These are phyloP conservation scores for Drosophila niveifrons DNA, from an alignment of 2,888 invertebrate genomes.

Conservation along the genomic window DNA sequence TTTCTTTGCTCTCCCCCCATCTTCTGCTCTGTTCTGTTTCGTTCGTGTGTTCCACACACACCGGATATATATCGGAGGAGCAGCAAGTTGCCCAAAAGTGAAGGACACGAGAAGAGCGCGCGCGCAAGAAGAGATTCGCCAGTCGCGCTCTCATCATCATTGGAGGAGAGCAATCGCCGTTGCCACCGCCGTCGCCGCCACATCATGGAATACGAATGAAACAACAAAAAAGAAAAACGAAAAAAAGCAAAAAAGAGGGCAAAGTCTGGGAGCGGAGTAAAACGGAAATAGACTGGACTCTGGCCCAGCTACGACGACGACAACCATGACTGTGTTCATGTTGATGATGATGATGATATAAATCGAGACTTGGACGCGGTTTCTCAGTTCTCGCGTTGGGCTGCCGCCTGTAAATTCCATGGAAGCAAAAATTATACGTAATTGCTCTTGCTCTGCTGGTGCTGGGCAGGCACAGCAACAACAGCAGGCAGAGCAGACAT, in stretches of 20 bases:
- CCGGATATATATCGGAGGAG: slow-evolving; percentile 60
- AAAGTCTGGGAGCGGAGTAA: slow-evolving; percentile 12
- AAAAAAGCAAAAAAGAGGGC: slow-evolving; percentile 15
- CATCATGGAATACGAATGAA: slow-evolving; percentile 24
- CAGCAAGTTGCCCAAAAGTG: slow-evolving; percentile 58
- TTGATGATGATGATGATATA: slow-evolving; percentile 34
- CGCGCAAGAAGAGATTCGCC: slow-evolving; percentile 41
- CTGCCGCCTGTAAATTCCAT: slow-evolving; percentile 49
- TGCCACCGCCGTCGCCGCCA: slow-evolving; percentile 21
- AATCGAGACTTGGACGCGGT: slow-evolving; percentile 50
- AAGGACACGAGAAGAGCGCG: slow-evolving; percentile 62
- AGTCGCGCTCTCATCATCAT: slow-evolving; percentile 11
- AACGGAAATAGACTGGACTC: slow-evolving; percentile 57
- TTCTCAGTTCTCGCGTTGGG: slow-evolving; percentile 13
- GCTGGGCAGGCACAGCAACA: slow-evolving; percentile 66
- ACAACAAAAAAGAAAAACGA: background rate
- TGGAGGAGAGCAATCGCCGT: slow-evolving; percentile 15
- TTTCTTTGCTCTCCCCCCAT: slow-evolving; percentile 7
- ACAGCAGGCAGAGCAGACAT: slow-evolving; percentile 25
- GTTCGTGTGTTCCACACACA: slow-evolving; percentile 56
- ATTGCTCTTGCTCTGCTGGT: slow-evolving; percentile 71
- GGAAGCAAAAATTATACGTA: slow-evolving; percentile 71
- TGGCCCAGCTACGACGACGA: slow-evolving; percentile 20
- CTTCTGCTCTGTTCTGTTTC: slow-evolving; percentile 11
- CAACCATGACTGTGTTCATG: slow-evolving; percentile 18